Evolutionary conservation across 2,888 invertebrate genomes (phyloP), one percentile per base, ranked within the genome.

Genomic region (Petrolisthes cinctipes): DNA sequence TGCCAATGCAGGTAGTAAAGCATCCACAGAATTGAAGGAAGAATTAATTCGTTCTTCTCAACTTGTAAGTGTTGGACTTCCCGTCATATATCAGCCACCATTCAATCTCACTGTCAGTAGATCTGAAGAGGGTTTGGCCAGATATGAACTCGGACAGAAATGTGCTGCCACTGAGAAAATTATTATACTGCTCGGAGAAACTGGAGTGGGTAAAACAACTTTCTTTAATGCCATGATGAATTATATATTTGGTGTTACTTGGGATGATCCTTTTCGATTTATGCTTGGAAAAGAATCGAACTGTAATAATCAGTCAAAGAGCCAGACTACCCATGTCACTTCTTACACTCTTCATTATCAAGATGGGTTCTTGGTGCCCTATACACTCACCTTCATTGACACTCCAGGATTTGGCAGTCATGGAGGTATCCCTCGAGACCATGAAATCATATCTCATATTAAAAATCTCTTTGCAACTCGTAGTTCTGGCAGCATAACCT

Each of bases 311-410:
- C 82, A 66, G 51, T 11, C 68, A 7, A 17, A 20, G 57, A 85
- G 85, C 73, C 85, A 85, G 85, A 85, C 85, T 54, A 79, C 56
- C 14, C 23, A 80, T 5, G 66, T 79, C 11, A 79, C 79, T 23
- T 56, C 85, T 17, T 85, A 85, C 85, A 80, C 75, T 56, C 78
- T 85, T 1, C 79, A 85, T 53, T 51, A 85, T 54, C 79, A 68
- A 66, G 17, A 79, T 11, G 85, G 79, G n/a, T 66, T 85, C 51
- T 7, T 23, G 5, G 73, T 78, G 6, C 80, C 85, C 23, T 85
- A 66, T 51, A 85, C 61, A 53, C 75, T 79, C 79, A 85, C 79
- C 71, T 75, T 83, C 57, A 37, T 83, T 17, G 83, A 83, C 75
- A 83, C 83, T 37, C 83, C 83, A 37, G 83, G 83, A 17, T 76